phyloP scores from a whole-genome alignment of 2,113 vertebrate genomes.

The Gila orcuttii region DNA sequence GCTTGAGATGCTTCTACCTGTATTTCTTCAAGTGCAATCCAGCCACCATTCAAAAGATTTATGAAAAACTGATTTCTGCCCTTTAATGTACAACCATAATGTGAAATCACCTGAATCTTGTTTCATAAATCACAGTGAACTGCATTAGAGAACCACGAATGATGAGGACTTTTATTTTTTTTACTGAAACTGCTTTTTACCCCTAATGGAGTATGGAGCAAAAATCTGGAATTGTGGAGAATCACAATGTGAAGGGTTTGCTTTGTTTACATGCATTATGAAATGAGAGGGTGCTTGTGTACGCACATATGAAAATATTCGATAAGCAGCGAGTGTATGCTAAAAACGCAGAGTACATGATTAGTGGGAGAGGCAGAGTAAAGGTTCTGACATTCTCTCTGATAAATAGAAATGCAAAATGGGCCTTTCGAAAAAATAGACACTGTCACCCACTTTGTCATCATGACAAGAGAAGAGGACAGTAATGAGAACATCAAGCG shows the following conservation, averaged over 20 bases:
- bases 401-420: conserved; percentile 50
- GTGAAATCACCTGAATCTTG: conserved; percentile 15
- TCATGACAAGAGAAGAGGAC: conserved; percentile 36
- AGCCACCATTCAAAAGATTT: background rate
- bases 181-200: background rate
- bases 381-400: conserved; percentile 51
- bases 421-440: conserved; percentile 16
- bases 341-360: conserved; percentile 44
- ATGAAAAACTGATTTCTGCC: background rate
- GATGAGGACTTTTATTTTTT: background rate
- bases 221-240: conserved; percentile 22
- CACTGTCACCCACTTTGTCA: conserved; percentile 39
- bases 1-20: background rate
- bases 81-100: background rate
- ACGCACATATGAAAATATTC: conserved; percentile 43
- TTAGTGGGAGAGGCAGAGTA: conserved; percentile 45
- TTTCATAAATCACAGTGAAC: background rate
- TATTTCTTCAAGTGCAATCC: background rate
- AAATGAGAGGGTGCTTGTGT: conserved; percentile 37
- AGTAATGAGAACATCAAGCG: conserved; percentile 33
- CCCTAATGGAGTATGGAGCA: background rate
- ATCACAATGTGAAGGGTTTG: background rate
- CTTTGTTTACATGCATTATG: conserved; percentile 14
- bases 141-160: background rate
- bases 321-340: conserved; percentile 38